Percentiles rank a stretch among this genome's conserved stretches.
phyloP scores from a whole-genome alignment of 1,140 invertebrate species.

The Parasteatoda tepidariorum region DNA sequence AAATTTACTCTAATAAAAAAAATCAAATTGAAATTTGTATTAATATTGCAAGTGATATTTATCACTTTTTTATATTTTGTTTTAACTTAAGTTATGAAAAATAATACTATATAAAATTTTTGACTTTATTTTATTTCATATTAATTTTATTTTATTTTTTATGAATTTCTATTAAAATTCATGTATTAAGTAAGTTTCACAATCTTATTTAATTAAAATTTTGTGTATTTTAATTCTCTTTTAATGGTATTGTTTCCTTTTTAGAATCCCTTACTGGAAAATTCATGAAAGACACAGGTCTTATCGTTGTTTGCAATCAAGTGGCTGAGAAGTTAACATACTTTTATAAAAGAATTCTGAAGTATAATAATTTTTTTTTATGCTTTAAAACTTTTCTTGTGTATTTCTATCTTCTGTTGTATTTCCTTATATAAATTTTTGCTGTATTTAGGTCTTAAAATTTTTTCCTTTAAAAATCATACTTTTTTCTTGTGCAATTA shows the following conservation, averaged over 20 bases:
- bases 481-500: neutral
- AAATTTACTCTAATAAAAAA: too few relatives aligned
- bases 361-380: conserved; percentile 6
- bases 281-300: conserved; percentile 51
- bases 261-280: conserved; percentile 55
- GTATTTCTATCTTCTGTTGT: neutral
- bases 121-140: neutral
- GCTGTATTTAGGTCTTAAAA: neutral
- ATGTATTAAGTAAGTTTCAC: neutral
- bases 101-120: neutral
- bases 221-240: conserved; percentile 1
- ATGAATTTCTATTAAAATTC: neutral
- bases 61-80: neutral
- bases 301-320: conserved; percentile 42
- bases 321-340: conserved; percentile 31
- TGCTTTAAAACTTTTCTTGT: neutral
- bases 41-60: too few relatives aligned
- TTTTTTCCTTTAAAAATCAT: neutral
- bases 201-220: neutral
- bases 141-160: neutral
- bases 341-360: conserved; percentile 39
- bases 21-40: too few relatives aligned
- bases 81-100: neutral
- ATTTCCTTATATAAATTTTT: neutral
- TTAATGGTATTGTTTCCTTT: neutral